These are phyloP conservation scores for Eidolon helvum DNA, from an alignment of 2,113 vertebrate species.

Conservation along the genomic window DNA sequence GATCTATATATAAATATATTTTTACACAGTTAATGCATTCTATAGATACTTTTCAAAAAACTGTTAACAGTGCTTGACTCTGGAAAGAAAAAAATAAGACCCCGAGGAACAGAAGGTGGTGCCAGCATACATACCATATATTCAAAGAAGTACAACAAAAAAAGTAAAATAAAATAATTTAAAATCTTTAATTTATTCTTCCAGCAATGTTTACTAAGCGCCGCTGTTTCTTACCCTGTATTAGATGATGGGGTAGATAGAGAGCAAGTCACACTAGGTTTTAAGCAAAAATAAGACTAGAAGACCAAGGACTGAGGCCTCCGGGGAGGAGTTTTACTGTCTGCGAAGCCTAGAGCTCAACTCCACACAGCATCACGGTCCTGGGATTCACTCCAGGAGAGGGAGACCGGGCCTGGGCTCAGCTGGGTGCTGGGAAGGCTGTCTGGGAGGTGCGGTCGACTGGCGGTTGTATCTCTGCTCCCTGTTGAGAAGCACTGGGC, in stretches of 20 bases:
- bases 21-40: not conserved
- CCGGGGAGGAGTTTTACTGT: rapidly evolving
- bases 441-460: no score
- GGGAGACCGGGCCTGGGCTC: rapidly evolving
- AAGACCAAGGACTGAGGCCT: not conserved
- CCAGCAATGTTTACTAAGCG: not conserved
- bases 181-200: not conserved
- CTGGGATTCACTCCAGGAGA: rapidly evolving
- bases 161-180: not conserved
- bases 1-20: rapidly evolving
- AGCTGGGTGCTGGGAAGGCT: not conserved
- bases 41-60: not conserved
- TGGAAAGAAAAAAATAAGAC: not conserved
- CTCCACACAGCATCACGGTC: rapidly evolving
- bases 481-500: not conserved
- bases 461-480: no score
- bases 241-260: not conserved
- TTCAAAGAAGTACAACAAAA: not conserved
- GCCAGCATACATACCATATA: no score
- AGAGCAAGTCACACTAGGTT: not conserved
- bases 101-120: not conserved
- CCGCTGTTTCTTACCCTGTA: rapidly evolving
- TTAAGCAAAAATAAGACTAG: not conserved
- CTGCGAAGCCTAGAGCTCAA: rapidly evolving
- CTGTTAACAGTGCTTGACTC: not conserved